phyloP scores from a whole-genome alignment of 2,797 vertebrate genomes.

The Falco columbarius region DNA sequence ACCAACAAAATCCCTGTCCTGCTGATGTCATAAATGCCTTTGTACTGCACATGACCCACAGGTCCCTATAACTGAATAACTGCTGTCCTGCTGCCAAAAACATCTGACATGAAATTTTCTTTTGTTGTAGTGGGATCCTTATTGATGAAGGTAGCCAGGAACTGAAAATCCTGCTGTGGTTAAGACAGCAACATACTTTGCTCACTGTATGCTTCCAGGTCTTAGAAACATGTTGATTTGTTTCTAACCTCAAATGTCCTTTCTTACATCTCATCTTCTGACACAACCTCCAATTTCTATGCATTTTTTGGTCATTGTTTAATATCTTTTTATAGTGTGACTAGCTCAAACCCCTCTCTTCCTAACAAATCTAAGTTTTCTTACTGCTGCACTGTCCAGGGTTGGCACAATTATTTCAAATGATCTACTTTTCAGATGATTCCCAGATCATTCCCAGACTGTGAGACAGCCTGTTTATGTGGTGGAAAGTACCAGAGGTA shows the following conservation, averaged over 20 bases:
- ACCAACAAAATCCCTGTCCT: not conserved
- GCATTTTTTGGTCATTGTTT: conserved; percentile 42
- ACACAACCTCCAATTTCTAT: not conserved
- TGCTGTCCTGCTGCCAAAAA: not conserved
- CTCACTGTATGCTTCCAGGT: not conserved
- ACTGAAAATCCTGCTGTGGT: not conserved
- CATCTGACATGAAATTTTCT: not conserved
- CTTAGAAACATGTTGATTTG: conserved; percentile 3
- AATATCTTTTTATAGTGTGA: conserved; percentile 14
- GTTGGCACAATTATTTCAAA: conserved; percentile 58
- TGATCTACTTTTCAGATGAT: conserved; percentile 66
- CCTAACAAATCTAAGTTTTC: conserved; percentile 19
- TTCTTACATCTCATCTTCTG: conserved; percentile 13
- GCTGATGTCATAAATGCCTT: not conserved
- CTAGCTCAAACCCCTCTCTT: conserved; percentile 2
- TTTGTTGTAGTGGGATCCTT: not conserved
- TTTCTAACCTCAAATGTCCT: conserved; percentile 38
- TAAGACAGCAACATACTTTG: not conserved
- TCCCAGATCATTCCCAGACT: conserved; percentile 71
- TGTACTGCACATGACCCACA: not conserved
- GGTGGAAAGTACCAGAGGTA: conserved; percentile 57
- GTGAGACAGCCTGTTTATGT: conserved; percentile 65
- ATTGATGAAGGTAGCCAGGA: not conserved
- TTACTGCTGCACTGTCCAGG: conserved; percentile 39
- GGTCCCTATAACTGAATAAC: not conserved